Percentiles rank a stretch among this genome's conserved stretches.
Conservation (phyloP, 2,888 invertebrate genomes). For the Maniola hyperantus region DNA sequence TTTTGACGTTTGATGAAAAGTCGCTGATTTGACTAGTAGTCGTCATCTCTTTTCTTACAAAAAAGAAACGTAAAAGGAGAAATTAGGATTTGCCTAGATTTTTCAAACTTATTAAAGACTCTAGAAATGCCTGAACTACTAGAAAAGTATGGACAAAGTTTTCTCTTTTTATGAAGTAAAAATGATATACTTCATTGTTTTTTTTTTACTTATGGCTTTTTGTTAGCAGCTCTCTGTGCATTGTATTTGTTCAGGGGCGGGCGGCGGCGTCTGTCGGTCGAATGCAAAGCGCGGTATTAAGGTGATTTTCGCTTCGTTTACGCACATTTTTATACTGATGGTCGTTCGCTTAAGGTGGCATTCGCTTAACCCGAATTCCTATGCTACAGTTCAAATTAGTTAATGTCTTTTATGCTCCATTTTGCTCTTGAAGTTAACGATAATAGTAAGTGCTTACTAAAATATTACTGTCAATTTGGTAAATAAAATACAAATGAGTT, state of each 20-base stretch:
- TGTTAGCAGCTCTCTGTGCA: neutral
- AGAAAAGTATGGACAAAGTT: no score
- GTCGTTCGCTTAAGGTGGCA: constrained; percentile 11
- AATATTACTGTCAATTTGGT: neutral
- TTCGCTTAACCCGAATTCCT: constrained; percentile 14
- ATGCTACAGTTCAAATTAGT: neutral
- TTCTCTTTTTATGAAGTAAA: no score
- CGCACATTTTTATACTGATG: constrained; percentile 37
- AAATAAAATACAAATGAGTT: neutral
- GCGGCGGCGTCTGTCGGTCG: constrained; percentile 45
- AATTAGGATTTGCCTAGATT: no score
- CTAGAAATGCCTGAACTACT: no score
- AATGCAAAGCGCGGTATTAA: constrained; percentile 50
- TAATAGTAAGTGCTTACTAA: neutral
- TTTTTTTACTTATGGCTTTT: no score
- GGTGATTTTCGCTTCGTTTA: constrained; percentile 36
- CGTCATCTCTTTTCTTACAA: no score
- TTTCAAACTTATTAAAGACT: no score
- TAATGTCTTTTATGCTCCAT: neutral
- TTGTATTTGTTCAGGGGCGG: constrained; percentile 26
- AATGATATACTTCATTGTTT: no score
- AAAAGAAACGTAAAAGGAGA: no score
- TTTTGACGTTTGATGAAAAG: no score
- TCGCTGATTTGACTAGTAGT: no score
- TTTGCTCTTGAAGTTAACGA: neutral